These are phyloP conservation scores for Tachyglossus aculeatus DNA, from an alignment of 2,797 vertebrate genomes.

Conservation along the genomic window DNA sequence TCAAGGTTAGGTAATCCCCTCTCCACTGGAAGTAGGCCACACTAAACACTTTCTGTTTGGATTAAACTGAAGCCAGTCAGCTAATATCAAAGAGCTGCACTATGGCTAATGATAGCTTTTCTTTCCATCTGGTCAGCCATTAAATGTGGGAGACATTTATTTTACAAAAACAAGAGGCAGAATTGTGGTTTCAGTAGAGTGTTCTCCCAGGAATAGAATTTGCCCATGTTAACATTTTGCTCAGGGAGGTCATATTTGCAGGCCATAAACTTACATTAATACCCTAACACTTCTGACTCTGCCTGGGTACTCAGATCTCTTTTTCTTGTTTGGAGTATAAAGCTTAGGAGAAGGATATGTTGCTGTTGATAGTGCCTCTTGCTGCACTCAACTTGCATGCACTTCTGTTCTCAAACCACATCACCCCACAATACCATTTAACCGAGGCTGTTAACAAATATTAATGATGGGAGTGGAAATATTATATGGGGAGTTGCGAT, in stretches of 20 bases:
- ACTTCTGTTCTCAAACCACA: too few species aligned
- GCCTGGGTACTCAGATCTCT: not conserved
- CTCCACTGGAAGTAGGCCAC: not conserved
- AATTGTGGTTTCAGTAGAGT: not conserved
- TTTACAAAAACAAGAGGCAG: not conserved
- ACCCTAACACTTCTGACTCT: not conserved
- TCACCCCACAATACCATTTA: too few species aligned
- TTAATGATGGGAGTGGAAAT: too few species aligned
- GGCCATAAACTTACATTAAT: not conserved
- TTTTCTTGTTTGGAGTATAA: not conserved
- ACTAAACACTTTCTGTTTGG: not conserved
- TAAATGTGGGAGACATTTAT: not conserved
- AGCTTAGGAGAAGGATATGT: not conserved
- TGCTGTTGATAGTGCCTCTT: not conserved
- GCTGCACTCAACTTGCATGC: too few species aligned
- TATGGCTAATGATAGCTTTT: not conserved
- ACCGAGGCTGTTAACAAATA: too few species aligned
- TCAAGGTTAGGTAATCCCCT: slow-evolving; percentile 16
- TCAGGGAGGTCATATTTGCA: not conserved
- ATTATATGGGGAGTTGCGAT: too few species aligned
- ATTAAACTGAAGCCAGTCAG: too few species aligned
- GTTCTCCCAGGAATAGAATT: not conserved
- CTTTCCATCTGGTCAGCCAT: not conserved
- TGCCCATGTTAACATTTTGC: not conserved
- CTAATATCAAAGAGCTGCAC: not conserved